A percentile compares a stretch with the other conserved stretches of the same genome.
Conservation (phyloP, 2,113 vertebrate species). For the Acanthochromis polyacanthus region DNA sequence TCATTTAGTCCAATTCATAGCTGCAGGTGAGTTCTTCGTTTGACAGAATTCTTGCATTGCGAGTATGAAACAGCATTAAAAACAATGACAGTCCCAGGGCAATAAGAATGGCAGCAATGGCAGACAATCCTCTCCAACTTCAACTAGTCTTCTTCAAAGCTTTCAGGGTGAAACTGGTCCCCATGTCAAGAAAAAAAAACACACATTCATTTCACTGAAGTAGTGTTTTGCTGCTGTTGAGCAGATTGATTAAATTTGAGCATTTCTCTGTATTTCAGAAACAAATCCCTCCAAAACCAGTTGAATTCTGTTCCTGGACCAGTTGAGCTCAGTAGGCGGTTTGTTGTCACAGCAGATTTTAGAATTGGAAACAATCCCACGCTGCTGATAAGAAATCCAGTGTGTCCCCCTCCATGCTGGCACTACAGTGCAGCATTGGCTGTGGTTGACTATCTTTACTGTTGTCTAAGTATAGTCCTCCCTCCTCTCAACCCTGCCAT, state of each 20-base stretch:
- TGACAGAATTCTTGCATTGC: background rate
- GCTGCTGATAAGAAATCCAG: constrained; percentile 30
- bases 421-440: constrained; percentile 33
- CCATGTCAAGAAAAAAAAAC: constrained; percentile 5
- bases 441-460: constrained; percentile 55
- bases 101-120: background rate
- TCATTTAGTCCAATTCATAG: constrained; percentile 18
- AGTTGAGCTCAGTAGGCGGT: constrained; percentile 5
- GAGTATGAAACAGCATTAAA: background rate
- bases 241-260: background rate
- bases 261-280: background rate
- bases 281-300: constrained; percentile 1
- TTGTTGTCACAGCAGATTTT: constrained; percentile 13
- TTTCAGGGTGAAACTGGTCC: constrained; percentile 6
- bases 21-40: background rate
- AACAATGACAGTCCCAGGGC: background rate
- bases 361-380: constrained; percentile 12
- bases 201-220: background rate
- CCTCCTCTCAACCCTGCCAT: constrained; percentile 45
- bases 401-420: constrained; percentile 37
- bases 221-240: background rate
- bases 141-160: constrained; percentile 14
- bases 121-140: background rate
- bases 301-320: constrained; percentile 9
- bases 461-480: constrained; percentile 66